A percentile compares a stretch with the other conserved stretches of the same genome.
These are phyloP conservation scores for Poicephalus meyeri DNA, from an alignment of 2,113 vertebrate genomes.

Conservation along the genomic window DNA sequence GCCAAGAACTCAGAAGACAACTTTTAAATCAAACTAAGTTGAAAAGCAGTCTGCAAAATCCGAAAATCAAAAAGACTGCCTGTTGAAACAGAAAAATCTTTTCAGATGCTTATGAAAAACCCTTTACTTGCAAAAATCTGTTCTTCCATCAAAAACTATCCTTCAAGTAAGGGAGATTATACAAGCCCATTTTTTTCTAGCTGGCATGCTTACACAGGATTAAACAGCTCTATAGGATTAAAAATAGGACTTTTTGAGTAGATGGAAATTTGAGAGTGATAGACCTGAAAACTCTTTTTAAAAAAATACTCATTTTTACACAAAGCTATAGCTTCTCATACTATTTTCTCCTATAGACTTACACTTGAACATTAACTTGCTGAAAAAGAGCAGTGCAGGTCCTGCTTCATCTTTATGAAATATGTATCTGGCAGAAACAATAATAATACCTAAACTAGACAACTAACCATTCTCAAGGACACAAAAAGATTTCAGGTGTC, in stretches of 20 bases:
- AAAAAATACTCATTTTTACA: background rate
- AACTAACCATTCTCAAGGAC: background rate
- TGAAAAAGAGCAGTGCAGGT: background rate
- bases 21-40: background rate
- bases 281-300: background rate
- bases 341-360: background rate
- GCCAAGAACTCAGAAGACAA: background rate
- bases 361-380: background rate
- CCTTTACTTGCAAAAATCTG: background rate
- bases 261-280: background rate
- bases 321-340: background rate
- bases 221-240: background rate
- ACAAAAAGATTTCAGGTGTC: background rate
- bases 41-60: background rate
- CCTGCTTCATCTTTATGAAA: background rate
- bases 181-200: background rate
- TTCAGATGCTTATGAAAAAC: background rate
- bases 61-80: background rate
- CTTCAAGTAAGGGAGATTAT: background rate
- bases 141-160: background rate
- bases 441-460: background rate
- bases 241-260: background rate
- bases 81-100: background rate
- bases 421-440: background rate
- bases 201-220: background rate